Conservation (phyloP, 2,113 vertebrate genomes). For the Osmerus mordax region DNA sequence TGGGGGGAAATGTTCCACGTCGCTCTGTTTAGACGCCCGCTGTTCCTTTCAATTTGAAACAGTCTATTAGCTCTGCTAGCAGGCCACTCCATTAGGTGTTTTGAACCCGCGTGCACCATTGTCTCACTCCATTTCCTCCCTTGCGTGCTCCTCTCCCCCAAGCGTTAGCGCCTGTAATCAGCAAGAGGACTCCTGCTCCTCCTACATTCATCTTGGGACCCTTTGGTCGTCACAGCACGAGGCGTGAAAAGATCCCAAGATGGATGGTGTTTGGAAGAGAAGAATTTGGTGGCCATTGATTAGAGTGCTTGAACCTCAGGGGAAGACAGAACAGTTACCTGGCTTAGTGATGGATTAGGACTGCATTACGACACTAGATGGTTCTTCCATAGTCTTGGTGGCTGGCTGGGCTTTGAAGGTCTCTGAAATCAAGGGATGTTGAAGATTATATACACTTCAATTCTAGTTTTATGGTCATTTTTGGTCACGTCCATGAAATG, state of each 20-base stretch:
- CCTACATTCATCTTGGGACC: slow-evolving; percentile 54
- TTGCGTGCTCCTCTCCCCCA: slow-evolving; percentile 41
- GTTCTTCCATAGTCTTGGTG: neutral
- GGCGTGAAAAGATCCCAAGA: slow-evolving; percentile 51
- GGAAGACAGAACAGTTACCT: slow-evolving; percentile 53
- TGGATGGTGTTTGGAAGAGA: slow-evolving; percentile 53
- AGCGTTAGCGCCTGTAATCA: slow-evolving; percentile 56
- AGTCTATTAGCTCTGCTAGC: slow-evolving; percentile 64
- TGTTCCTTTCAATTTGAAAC: slow-evolving; percentile 70
- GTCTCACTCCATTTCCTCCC: slow-evolving; percentile 67
- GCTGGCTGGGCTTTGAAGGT: neutral
- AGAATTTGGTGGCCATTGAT: slow-evolving; percentile 55
- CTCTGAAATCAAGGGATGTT: neutral
- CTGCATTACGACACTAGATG: slow-evolving; percentile 36
- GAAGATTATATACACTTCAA: neutral
- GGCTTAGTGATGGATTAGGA: slow-evolving; percentile 35
- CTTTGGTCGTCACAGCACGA: slow-evolving; percentile 42
- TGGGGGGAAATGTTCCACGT: slow-evolving; percentile 63
- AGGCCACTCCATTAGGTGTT: slow-evolving; percentile 69
- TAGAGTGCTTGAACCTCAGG: slow-evolving; percentile 32
- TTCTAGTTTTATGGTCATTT: neutral
- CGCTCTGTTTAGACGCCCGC: slow-evolving; percentile 66
- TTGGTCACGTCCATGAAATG: too few species aligned
- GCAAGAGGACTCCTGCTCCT: slow-evolving; percentile 42
- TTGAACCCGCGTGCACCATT: slow-evolving; percentile 55